Evolutionary conservation across 2,888 invertebrate genomes (phyloP), one percentile per base, ranked within the genome.

Genomic region (Caradrina kadenii): DNA sequence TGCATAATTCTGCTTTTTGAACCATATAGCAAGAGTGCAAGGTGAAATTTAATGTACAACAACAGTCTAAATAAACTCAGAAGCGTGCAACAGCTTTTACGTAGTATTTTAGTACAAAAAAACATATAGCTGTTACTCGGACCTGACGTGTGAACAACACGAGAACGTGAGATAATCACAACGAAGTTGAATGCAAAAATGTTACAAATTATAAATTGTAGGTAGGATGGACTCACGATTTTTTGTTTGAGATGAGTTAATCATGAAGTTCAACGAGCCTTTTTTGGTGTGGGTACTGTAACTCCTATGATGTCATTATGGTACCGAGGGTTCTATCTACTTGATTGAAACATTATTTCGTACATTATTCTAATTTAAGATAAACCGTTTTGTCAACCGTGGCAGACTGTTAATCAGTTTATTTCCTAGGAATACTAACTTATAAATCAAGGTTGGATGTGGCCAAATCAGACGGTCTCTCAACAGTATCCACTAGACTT

Each of bases 91-190:
- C 50, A 74, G 42, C 49, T 45, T 56, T 48, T 49, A 45, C 58
- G 59, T 39, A 45, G 42, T 21, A 62, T 67, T 73, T 69, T 73
- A 56, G 49, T 56, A 13, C 1, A 21, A 59, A 73, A 78, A 62
- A 17, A 60, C 39, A 49, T 35, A 60, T 53, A 49, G 58, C 56
- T 56, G 58, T 66, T 21, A 59, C 69, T 73, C 53, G 76, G 69
- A 69, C 69, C 58, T 62, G 73, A 78, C 69, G 76, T 78, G 76
- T 80, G 78, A 80, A 82, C 75, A 77, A 59, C 74, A 65, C 80
- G 66, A 70, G 65, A 73, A 80, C 70, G 76, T 67, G 83, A 82
- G 80, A 82, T 82, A 82, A 82, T 78, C 75, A 64, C 64, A n/a
- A 58, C 53, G 61, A 53, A 73, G 63, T 60, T 55, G 73, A 35